Evolutionary conservation across 2,888 invertebrate species (phyloP).

Genomic region (Didymodactylos carnosus): DNA sequence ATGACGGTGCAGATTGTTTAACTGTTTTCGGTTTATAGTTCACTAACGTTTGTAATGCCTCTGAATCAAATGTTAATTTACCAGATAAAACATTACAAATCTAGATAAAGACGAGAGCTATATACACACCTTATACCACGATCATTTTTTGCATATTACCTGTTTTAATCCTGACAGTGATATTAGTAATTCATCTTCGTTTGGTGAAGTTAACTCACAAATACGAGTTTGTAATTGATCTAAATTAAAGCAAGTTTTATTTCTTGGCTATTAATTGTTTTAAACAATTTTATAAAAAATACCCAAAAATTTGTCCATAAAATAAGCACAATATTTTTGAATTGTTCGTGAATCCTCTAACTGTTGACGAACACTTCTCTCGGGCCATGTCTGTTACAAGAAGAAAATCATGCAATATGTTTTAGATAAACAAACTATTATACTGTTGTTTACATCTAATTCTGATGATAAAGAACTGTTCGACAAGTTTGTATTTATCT

Average conservation of each 20-base stretch:
- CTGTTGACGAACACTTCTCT: neutral
- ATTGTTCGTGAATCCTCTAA: neutral
- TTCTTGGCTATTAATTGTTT: neutral
- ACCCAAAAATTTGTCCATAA: neutral
- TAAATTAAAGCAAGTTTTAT: neutral
- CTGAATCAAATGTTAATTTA: neutral
- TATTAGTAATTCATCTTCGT: neutral
- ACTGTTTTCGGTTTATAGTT: no score
- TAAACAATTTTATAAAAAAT: neutral
- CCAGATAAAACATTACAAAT: neutral
- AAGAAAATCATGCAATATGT: no score
- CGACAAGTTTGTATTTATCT: neutral
- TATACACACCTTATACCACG: neutral
- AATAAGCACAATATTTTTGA: neutral
- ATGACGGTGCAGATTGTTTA: no score
- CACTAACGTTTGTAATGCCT: neutral
- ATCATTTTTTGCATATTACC: neutral
- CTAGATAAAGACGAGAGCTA: neutral
- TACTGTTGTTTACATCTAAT: no score
- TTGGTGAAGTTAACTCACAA: neutral
- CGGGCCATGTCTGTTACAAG: neutral
- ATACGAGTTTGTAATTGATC: neutral
- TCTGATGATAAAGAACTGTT: neutral
- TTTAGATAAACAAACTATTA: neutral
- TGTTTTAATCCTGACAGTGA: neutral